A percentile compares a stretch with the other conserved stretches of the same genome.
These are phyloP conservation scores for Pachydiplax longipennis DNA, from an alignment of 2,888 invertebrate species.

Conservation along the genomic window DNA sequence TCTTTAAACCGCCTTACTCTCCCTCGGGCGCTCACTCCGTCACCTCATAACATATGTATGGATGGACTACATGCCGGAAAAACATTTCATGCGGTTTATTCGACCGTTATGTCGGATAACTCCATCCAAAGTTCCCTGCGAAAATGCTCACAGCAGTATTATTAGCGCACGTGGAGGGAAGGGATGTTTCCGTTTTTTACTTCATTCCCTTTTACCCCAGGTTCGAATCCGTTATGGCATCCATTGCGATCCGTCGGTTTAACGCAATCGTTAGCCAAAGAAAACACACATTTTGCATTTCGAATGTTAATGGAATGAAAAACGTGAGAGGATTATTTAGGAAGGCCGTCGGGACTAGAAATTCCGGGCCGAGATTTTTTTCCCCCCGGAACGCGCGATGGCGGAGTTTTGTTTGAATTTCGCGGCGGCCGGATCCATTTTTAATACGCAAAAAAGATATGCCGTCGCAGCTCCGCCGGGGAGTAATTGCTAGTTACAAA, in stretches of 20 bases:
- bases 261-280: neutral
- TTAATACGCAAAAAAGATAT: neutral
- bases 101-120: conserved; percentile 13
- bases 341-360: neutral
- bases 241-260: neutral
- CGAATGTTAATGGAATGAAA: neutral
- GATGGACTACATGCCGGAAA: conserved; percentile 36
- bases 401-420: neutral
- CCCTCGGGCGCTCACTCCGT: neutral
- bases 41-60: conserved; percentile 33
- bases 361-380: neutral
- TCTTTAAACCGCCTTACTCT: neutral
- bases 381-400: neutral
- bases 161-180: neutral
- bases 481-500: neutral
- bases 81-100: conserved; percentile 21
- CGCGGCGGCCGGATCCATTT: neutral
- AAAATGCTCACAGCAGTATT: conserved; percentile 13
- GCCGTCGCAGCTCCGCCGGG: neutral
- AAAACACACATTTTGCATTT: neutral
- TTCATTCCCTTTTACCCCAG: neutral
- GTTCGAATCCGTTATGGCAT: neutral
- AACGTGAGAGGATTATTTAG: conserved; percentile 6
- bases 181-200: neutral
- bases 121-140: neutral